A percentile compares a stretch with the other conserved stretches of the same genome.
phyloP scores from a whole-genome alignment of 2,797 vertebrate genomes.

The Anguilla anguilla region DNA sequence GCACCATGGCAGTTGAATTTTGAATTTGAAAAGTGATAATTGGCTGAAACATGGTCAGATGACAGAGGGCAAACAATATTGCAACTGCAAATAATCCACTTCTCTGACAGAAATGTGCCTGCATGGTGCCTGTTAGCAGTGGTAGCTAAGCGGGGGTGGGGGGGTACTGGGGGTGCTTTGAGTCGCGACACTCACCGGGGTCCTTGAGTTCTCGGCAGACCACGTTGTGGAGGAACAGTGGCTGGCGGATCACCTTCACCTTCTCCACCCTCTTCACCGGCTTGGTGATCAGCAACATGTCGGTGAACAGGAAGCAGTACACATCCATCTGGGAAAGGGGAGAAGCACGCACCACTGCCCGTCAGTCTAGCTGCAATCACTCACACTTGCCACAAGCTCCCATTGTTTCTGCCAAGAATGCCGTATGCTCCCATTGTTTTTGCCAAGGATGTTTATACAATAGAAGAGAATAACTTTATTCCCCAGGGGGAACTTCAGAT shows the following conservation, averaged over 20 bases:
- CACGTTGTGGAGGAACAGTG: conserved; percentile 87
- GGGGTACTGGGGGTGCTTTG: not conserved
- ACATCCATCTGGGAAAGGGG: conserved; percentile 84
- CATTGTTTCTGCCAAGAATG: not conserved
- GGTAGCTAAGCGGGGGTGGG: not conserved
- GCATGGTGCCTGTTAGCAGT: not conserved
- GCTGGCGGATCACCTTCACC: conserved; percentile 90
- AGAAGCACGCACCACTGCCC: not conserved
- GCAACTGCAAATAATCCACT: not conserved
- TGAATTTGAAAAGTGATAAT: not conserved
- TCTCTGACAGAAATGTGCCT: not conserved
- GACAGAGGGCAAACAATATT: not conserved
- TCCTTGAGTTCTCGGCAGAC: conserved; percentile 93
- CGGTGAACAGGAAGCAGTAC: conserved; percentile 95
- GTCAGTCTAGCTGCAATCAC: not conserved
- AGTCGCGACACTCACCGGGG: conserved; percentile 74
- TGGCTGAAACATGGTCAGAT: not conserved
- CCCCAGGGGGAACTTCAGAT: not conserved
- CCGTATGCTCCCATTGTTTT: not conserved
- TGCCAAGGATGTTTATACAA: not conserved
- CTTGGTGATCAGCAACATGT: conserved; percentile 93
- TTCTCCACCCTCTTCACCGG: conserved; percentile 90
- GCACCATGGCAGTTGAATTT: not conserved
- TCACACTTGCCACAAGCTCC: not conserved
- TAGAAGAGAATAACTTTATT: not conserved